Base-by-base conservation (phyloP, 2,888 invertebrate species). In the Orthosia gothica region DNA sequence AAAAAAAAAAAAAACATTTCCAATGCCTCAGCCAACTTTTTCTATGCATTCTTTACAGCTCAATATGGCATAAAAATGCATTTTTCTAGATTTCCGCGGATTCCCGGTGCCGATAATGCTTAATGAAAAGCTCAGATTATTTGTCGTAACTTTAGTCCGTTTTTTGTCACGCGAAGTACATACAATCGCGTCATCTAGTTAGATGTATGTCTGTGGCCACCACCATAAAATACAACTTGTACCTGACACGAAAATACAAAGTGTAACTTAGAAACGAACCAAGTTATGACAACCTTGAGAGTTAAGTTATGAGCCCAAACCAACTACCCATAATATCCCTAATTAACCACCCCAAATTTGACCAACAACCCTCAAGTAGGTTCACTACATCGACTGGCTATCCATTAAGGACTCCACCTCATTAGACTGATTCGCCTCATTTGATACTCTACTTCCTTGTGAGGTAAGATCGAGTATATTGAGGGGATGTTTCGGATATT, bases 391-490 rank as follows among this genome's bases (percentile, higher is more conserved):
- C 26, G 40, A 5, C 40, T 45, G 0, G 63, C 26, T 59, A 74
- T 74, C 64, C 74, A 80, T 80, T 76, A 80, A 54, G 58, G 32
- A 40, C 15, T 47, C 15, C 20, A 62, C 13, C 52, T 78, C 78
- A 78, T 78, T 81, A 67, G 52, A 13, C 62, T 18, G 67, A 62
- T 57, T 45, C 76, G 68, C 40, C 47, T 78, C 78, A 78, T 78
- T 78, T 62, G 62, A 67, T 69, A 45, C 77, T 58, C 15, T 52
- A 57, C 57, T 76, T 57, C 76, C 81, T 75, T 18, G 54, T 57
- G 57, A 67, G 49, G 76, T 68, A 76, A 67, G 52, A 66, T 81
- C 40, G 67, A 81, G 26, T 78, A n/a, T 49, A 73, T 62, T 40
- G 40, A 58, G 26, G 47, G 32, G n/a, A 78, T 64, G 23, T 81